Conservation (phyloP, 1,140 invertebrate genomes). For the Saccostrea cuccullata region DNA sequence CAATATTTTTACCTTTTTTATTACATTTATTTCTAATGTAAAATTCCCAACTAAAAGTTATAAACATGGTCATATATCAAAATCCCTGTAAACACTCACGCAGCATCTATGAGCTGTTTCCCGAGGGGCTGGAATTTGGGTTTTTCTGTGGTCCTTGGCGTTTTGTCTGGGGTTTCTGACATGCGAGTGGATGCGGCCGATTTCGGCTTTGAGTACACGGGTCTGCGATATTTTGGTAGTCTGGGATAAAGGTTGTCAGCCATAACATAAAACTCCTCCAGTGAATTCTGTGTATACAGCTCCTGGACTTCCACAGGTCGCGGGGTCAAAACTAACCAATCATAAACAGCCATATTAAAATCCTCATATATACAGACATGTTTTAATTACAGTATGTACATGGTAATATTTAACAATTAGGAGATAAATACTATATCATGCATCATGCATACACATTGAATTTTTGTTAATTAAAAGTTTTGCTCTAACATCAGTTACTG, state of each 20-base stretch:
- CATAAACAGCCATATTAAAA: not conserved
- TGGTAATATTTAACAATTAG: not conserved
- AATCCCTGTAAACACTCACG: slow-evolving; percentile 23
- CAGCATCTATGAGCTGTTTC: slow-evolving; percentile 42
- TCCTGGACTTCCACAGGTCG: slow-evolving; percentile 37
- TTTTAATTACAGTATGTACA: not conserved
- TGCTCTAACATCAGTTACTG: no score
- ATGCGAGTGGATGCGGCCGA: slow-evolving; percentile 22
- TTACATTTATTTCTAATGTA: no score
- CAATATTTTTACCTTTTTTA: no score
- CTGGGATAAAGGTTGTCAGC: slow-evolving; percentile 63
- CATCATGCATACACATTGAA: no score
- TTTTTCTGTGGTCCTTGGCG: not conserved
- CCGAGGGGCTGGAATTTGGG: slow-evolving; percentile 45
- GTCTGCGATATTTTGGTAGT: slow-evolving; percentile 58
- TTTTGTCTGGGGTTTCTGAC: slow-evolving; percentile 42
- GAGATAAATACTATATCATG: no score
- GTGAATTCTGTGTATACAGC: slow-evolving; percentile 38
- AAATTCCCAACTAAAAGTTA: not conserved
- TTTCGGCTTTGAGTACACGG: slow-evolving; percentile 44
- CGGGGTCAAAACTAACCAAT: slow-evolving; percentile 42
- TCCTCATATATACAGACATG: not conserved
- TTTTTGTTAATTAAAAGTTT: no score
- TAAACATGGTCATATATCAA: not conserved
- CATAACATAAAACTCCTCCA: slow-evolving; percentile 70